Conservation (phyloP, 2,113 vertebrate genomes). For the Eulemur rufifrons region DNA sequence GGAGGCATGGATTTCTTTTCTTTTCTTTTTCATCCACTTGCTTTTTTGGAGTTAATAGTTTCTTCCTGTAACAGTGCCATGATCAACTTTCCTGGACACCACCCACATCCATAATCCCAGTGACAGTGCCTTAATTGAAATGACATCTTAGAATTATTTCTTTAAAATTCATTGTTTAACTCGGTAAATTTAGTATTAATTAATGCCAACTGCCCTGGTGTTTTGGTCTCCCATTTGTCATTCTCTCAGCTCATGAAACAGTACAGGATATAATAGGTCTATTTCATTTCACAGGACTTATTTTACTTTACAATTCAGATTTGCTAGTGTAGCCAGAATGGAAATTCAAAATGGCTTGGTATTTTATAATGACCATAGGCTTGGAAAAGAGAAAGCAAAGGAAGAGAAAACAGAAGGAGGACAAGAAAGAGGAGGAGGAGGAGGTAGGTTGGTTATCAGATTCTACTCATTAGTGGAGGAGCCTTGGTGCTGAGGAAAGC, state of each 20-base stretch:
- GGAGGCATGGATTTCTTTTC: neutral
- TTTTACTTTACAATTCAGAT: conserved; percentile 59
- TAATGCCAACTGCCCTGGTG: conserved; percentile 65
- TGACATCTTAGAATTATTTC: conserved; percentile 78
- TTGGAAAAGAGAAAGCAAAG: neutral
- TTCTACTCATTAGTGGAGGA: neutral
- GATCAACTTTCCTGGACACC: conserved; percentile 56
- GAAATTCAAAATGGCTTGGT: conserved; percentile 9
- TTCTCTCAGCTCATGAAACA: conserved; percentile 33
- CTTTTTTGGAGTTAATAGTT: conserved; percentile 40
- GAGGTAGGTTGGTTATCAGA: neutral
- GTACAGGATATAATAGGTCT: conserved; percentile 66
- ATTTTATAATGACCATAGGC: neutral
- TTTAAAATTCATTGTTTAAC: conserved; percentile 80
- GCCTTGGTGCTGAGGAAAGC: neutral
- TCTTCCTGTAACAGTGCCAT: conserved; percentile 61
- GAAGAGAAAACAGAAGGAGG: neutral
- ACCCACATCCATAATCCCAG: conserved; percentile 52
- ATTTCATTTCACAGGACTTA: conserved; percentile 46
- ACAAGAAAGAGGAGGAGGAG: neutral
- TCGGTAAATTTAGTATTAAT: conserved; percentile 78
- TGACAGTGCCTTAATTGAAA: conserved; percentile 76
- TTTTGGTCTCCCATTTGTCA: conserved; percentile 73
- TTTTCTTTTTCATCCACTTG: neutral
- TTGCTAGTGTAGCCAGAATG: neutral